Evolutionary conservation across 2,113 vertebrate genomes (phyloP).

Genomic region (Mesembrinibis cayennensis): DNA sequence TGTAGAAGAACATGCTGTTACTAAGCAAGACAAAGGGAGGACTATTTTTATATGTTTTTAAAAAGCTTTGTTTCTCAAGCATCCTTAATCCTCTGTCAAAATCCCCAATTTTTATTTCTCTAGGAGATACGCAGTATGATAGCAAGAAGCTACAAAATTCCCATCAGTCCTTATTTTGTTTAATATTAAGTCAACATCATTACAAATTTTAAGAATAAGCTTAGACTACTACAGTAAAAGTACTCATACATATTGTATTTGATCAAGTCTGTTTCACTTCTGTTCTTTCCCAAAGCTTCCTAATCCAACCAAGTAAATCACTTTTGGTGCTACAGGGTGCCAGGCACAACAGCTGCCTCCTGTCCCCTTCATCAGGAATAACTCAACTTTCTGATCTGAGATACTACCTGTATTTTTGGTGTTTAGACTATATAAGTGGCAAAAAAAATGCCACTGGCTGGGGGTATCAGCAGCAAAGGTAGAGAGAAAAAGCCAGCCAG

Average conservation of each 20-base stretch:
- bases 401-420: not conserved
- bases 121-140: not conserved
- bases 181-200: not conserved
- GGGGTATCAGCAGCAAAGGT: not conserved
- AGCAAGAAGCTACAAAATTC: not conserved
- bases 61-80: not conserved
- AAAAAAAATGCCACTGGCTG: not conserved
- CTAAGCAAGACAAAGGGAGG: not conserved
- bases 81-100: not conserved
- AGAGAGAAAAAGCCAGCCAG: not conserved
- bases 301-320: not conserved
- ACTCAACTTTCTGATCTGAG: not conserved
- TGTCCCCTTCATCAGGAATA: not conserved
- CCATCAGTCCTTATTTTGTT: not conserved
- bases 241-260: not conserved
- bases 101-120: not conserved
- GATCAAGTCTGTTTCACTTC: not conserved
- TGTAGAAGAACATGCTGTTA: not conserved
- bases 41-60: not conserved
- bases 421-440: not conserved
- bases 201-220: not conserved
- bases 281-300: not conserved
- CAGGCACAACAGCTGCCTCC: not conserved
- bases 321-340: not conserved
- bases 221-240: not conserved